Evolutionary conservation across 1,140 invertebrate genomes (phyloP), one percentile per base, ranked within the genome.

Genomic region (Phortica variegata): DNA sequence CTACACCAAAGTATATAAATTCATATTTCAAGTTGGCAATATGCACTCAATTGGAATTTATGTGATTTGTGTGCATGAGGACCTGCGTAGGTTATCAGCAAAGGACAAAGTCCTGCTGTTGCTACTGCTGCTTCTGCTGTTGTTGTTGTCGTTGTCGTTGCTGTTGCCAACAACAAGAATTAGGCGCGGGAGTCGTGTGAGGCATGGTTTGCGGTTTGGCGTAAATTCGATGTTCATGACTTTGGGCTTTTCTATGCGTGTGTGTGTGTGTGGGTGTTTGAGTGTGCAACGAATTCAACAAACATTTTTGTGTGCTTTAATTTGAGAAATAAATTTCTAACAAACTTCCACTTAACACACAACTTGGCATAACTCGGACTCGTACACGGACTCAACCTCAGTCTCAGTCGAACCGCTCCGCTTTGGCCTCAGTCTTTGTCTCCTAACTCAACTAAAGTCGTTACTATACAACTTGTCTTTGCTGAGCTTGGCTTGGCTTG

Each of bases 21-120:
- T 63, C 54, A 58, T 57, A 68, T 69, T 47, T 42, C 51, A 58
- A 43, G 49, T 52, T 31, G 53, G 61, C 36, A 68, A 60, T 70
- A 71, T 71, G 66, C 66, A 71, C 60, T 71, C 66, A 71, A 71
- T 71, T 71, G 66, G 66, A 71, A 71, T 71, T 71, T 71, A 71
- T 71, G 66, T 71, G 66, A 71, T 71, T 71, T 71, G 66, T 71
- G 66, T 63, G 63, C 60, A 60, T 52, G 58, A 60, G 63, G 63
- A 68, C 63, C 63, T 63, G 54, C 63, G 68, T 68, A 60, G 63
- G 63, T 68, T 68, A 68, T 68, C 63, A 69, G 68, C 63, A 63
- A 60, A 69, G 58, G 47, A 26, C 23, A 26, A 26, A 26, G 10
- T 26, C 23, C 23, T 26, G n/a, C n/a, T n/a, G n/a, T n/a, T n/a